Percentiles rank a stretch among this genome's conserved stretches.
Conservation (phyloP, 2,797 vertebrate genomes). For the Spondyliosoma cantharus region DNA sequence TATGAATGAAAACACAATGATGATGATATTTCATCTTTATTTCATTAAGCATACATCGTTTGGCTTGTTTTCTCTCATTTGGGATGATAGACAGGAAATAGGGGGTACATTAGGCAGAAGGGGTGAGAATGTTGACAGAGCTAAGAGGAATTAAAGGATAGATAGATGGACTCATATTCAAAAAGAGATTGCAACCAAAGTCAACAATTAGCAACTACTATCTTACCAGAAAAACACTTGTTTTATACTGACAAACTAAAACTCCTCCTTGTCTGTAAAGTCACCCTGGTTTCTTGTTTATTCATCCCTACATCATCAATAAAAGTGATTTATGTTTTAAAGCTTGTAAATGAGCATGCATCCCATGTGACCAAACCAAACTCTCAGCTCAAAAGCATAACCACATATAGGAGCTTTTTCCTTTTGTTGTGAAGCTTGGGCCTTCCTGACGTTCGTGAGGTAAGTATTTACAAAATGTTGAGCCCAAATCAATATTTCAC, state of each 20-base stretch:
- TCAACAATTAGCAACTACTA: background rate
- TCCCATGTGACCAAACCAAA: conserved; percentile 7
- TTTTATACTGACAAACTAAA: too few relatives aligned
- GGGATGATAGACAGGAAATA: background rate
- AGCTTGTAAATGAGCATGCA: background rate
- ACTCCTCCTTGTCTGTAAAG: conserved; percentile 4
- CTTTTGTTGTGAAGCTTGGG: conserved; percentile 26
- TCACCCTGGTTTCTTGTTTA: conserved; percentile 20
- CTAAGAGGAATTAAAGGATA: background rate
- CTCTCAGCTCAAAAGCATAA: background rate
- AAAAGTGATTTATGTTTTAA: conserved; percentile 16
- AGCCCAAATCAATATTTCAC: conserved; percentile 81
- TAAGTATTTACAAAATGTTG: conserved; percentile 80
- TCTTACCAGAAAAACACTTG: too few relatives aligned
- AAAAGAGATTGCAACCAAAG: background rate
- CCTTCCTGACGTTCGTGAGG: conserved; percentile 29
- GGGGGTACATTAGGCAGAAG: background rate
- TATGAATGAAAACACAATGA: background rate
- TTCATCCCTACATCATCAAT: conserved; percentile 18
- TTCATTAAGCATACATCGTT: background rate
- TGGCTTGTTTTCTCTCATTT: background rate
- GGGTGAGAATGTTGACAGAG: background rate
- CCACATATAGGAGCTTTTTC: conserved; percentile 1
- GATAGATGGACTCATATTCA: background rate
- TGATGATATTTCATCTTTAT: background rate